Evolutionary conservation across 2,113 vertebrate genomes (phyloP).

Genomic region (Pluvialis apricaria): DNA sequence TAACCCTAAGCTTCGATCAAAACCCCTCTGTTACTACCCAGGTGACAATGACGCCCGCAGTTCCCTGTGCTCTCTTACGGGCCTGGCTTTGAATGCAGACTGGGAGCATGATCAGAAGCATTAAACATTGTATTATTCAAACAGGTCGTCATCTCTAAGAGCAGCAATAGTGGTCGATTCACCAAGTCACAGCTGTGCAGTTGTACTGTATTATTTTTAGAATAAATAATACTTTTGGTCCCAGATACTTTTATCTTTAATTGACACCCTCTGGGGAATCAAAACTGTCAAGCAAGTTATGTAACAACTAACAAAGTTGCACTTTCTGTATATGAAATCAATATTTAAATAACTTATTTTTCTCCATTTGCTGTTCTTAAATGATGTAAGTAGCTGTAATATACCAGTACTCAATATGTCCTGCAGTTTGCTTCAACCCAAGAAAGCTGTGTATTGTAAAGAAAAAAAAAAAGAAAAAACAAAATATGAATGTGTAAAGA

Average conservation of each 20-base stretch:
- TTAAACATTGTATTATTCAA: neutral
- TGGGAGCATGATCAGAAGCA: conserved; percentile 2
- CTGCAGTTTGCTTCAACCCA: conserved; percentile 86
- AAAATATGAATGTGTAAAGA: conserved; percentile 86
- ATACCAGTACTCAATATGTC: conserved; percentile 92
- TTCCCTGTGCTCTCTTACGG: neutral
- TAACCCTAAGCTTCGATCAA: neutral
- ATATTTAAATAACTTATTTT: conserved; percentile 99
- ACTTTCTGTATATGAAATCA: conserved; percentile 99
- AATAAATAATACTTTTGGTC: conserved; percentile 63
- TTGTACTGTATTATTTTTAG: conserved; percentile 68
- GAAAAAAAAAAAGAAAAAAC: conserved; percentile 74
- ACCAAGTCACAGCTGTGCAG: conserved; percentile 69
- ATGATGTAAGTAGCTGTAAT: conserved; percentile 98
- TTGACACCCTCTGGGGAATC: conserved; percentile 65
- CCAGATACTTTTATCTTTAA: conserved; percentile 71
- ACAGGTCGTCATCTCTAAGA: conserved; percentile 47
- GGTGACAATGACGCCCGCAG: neutral
- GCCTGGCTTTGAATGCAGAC: neutral
- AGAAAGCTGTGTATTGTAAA: conserved; percentile 91
- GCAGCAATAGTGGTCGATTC: conserved; percentile 69
- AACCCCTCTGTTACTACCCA: neutral
- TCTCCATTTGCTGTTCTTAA: conserved; percentile 88
- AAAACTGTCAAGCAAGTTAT: conserved; percentile 81
- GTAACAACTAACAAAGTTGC: conserved; percentile 93